Base-by-base conservation (phyloP, 2,113 vertebrate genomes). In the Ceyx margarethae region DNA sequence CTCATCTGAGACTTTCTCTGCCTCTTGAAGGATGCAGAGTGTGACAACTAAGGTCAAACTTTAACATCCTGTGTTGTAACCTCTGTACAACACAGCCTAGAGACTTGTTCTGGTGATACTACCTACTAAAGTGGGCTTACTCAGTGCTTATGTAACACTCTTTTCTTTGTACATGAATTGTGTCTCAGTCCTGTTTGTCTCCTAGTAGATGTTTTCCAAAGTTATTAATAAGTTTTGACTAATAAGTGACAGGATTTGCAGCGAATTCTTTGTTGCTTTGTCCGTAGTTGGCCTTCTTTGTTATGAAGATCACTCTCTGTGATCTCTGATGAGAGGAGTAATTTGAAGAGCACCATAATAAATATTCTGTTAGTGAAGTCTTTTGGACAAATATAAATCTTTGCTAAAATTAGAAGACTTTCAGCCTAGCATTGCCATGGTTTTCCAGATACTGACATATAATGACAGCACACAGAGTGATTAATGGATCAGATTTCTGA, bases 381-480 rank as follows among this genome's bases (percentile, higher is more conserved):
- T 95, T 94, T 90, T 88, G 69, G 80, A 78, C 80, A 68, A 91
- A 87, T 69, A 29, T 80, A 87, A 90, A 85, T 89, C 74, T 85
- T 89, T 77, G 71, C 92, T 94, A 94, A 96, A 96, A 85, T 94
- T 94, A 89, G 94, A 74, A 85, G 58, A 64, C 65, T 42, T 75
- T 83, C 81, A 93, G 79, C 2, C 9, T 61, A 65, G 17, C 43
- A 67, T 81, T 92, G 85, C 81, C 0, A 1, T 48, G 26, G 65
- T 87, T 94, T 33, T 91, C 60, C 33, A 85, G 85, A 82, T 46
- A 53, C 29, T 87, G 75, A 56, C 56, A 92, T 48, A 28, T 64
- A 79, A 26, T 5, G 26, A 56, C 73, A 83, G 77, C 73, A 66
- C 0, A 0, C 22, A 69, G 58, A 68, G 57, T 92, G 71, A 91